Evolutionary conservation across 2,888 invertebrate species (phyloP), one percentile per base, ranked within the genome.

Genomic region (Ectobius pallidus): DNA sequence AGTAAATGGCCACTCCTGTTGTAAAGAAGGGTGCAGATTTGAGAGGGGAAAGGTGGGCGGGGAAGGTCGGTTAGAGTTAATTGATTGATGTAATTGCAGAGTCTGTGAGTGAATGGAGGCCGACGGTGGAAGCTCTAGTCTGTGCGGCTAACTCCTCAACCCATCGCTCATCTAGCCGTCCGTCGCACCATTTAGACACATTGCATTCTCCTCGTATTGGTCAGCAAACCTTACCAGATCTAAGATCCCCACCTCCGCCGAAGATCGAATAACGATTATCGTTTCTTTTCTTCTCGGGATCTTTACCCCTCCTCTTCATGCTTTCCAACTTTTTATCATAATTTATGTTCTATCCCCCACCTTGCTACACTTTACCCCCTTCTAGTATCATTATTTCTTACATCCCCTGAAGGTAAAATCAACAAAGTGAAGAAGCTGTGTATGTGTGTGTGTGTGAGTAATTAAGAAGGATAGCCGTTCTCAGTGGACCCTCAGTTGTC

Each of bases 331-430:
- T 58, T 58, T 58, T 58, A n/a, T 58, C 25, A 25, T 52, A n/a
- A n/a, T n/a, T n/a, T n/a, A n/a, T n/a, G n/a, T 52, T 52, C 25
- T 52, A 20, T 52, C 14, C 11, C 25, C n/a, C 58, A 25, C 58
- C 58, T 25, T 58, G 22, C 58, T 58, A 58, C n/a, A 58, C 30
- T 52, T 52, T 52, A 44, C n/a, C 46, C 46, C 46, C 9, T 18
- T 20, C 18, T 25, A 20, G 20, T 49, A 1, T 11, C 1, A 14
- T 14, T 52, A 25, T 22, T 52, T 18, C 22, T 52, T 52, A 25
- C 52, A 52, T 52, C 52, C 32, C 58, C 58, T 30, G 58, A 16
- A 30, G 58, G 58, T n/a, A 20, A 25, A n/a, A 30, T 58, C 16
- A 27, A 58, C 25, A 25, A 52, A 52, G 22, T 52, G 49, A 22